Base-by-base conservation (phyloP, 2,113 vertebrate genomes). In the Colossoma macropomum region DNA sequence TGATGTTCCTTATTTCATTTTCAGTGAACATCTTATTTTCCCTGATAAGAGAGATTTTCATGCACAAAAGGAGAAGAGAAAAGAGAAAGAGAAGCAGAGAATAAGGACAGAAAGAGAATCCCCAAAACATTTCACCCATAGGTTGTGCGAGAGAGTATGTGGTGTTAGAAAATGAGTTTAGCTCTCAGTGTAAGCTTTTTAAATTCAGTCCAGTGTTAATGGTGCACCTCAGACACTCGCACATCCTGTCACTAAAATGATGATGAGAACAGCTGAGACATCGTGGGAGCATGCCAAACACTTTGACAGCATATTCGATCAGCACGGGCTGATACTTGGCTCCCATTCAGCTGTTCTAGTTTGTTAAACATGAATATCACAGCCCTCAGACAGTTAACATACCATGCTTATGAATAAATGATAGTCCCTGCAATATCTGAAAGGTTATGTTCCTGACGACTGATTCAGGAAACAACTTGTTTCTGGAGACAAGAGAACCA, bases 391-490 rank as follows among this genome's bases (percentile, higher is more conserved):
- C 79, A 23, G 41, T 84, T 38, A 88, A 96, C 97, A 91, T 96
- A 99, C 98, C 98, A 25, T 99, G 96, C 91, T 98, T 99, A 92
- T 99, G 98, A 93, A 99, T 97, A 94, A 98, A 99, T 45, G 97
- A 96, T 91, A 99, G 92, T 75, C 98, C 98, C 94, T 99, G 98
- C 85, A 99, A 89, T 94, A 99, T 98, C 87, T 99, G 98, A 96
- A 97, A 99, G 96, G 96, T 96, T 94, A 99, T 98, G 91, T 99
- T 99, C 95, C 98, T 96, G 95, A 98, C 96, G 92, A 96, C 96
- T 89, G 98, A 98, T 87, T 99, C 98, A 0, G 98, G 96, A 87
- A 99, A 98, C 93, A 98, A 93, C 90, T 97, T 99, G 94, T 92
- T 98, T 96, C 98, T 99, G 96, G 34, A 93, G 94, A 48, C 94